phyloP scores from a whole-genome alignment of 2,888 invertebrate species.

The Lymantria dispar region DNA sequence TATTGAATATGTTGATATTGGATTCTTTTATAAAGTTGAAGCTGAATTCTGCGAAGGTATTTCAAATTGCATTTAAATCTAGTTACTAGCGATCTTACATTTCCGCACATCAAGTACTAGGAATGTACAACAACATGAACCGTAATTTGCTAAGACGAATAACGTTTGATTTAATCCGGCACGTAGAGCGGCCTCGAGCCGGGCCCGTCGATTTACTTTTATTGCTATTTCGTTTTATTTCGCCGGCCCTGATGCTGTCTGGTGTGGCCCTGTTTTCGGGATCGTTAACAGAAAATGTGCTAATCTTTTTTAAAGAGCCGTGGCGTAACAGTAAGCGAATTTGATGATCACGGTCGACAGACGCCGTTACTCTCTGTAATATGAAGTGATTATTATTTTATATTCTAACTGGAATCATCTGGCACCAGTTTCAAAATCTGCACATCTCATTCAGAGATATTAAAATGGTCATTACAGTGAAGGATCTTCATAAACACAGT shows the following conservation, averaged over 20 bases:
- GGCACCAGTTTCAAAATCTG: conserved; percentile 40
- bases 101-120: conserved; percentile 59
- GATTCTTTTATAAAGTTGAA: conserved; percentile 9
- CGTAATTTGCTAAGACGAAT: conserved; percentile 80
- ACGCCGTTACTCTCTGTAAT: conserved; percentile 58
- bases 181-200: conserved; percentile 60
- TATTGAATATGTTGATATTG: too few species aligned
- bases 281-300: conserved; percentile 77
- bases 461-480: conserved; percentile 32
- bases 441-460: conserved; percentile 20
- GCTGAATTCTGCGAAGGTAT: conserved; percentile 41
- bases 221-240: conserved; percentile 79
- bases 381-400: conserved; percentile 59
- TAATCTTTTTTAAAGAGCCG: conserved; percentile 74
- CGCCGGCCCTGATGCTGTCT: conserved; percentile 56
- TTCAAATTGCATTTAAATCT: conserved; percentile 60
- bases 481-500: conserved; percentile 28
- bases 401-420: conserved; percentile 42
- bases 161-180: conserved; percentile 79
- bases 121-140: conserved; percentile 70
- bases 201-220: conserved; percentile 77
- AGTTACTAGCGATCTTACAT: conserved; percentile 55
- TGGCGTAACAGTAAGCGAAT: conserved; percentile 63
- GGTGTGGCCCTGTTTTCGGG: conserved; percentile 75
- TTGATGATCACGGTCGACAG: conserved; percentile 53